Evolutionary conservation across 2,113 vertebrate species (phyloP).

Genomic region (Bagarius yarrelli): DNA sequence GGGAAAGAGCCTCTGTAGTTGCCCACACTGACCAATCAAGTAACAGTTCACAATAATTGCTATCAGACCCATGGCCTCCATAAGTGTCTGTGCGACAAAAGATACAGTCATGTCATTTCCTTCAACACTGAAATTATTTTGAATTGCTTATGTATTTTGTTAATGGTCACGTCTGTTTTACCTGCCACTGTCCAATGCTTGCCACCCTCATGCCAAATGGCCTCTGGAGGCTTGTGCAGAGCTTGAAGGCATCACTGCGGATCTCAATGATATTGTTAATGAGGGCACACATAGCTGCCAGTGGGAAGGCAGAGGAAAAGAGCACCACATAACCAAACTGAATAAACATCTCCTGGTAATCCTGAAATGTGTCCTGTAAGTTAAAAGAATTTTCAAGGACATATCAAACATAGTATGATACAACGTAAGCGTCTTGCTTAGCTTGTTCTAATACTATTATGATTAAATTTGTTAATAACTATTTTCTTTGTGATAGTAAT

Average conservation of each 20-base stretch:
- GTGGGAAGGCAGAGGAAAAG: conserved; percentile 93
- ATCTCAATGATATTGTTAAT: conserved; percentile 97
- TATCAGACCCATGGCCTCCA: conserved; percentile 93
- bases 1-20: conserved; percentile 91
- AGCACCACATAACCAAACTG: conserved; percentile 98
- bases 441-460: neutral
- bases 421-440: no score
- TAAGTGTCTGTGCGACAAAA: conserved; percentile 78
- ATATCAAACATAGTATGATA: no score
- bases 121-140: neutral
- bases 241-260: conserved; percentile 93
- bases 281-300: conserved; percentile 91
- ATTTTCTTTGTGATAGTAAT: neutral
- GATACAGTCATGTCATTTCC: neutral
- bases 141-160: neutral
- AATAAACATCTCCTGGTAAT: conserved; percentile 98
- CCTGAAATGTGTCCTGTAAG: conserved; percentile 90
- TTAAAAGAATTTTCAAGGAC: neutral
- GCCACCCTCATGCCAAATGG: conserved; percentile 89
- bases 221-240: conserved; percentile 91
- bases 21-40: conserved; percentile 96
- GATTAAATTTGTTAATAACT: neutral
- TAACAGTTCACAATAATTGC: conserved; percentile 97
- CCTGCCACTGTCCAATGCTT: conserved; percentile 97
- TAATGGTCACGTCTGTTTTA: conserved; percentile 52